Evolutionary conservation across 2,888 invertebrate genomes (phyloP).

Genomic region (Argynnis bischoffii): DNA sequence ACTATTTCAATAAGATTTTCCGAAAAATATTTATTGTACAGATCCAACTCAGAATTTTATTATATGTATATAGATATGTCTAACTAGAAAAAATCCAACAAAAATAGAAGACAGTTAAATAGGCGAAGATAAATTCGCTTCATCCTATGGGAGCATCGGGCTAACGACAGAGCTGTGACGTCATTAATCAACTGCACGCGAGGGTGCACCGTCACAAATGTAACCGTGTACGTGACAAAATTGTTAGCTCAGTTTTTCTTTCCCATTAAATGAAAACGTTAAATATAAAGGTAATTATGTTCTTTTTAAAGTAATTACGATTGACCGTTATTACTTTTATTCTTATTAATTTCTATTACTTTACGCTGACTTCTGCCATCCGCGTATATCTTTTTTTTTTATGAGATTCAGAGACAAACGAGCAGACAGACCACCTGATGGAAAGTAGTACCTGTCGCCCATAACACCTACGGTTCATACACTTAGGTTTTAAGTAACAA

Average conservation of each 20-base stretch:
- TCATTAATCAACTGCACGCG: conserved; percentile 63
- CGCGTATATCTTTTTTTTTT: too few species aligned
- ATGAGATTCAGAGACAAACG: too few species aligned
- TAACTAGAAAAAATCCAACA: conserved; percentile 13
- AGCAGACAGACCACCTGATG: too few species aligned
- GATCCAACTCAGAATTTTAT: too few species aligned
- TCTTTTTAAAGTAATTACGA: neutral
- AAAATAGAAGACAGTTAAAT: conserved; percentile 36
- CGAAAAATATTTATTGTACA: too few species aligned
- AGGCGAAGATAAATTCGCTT: conserved; percentile 34
- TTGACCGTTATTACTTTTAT: neutral
- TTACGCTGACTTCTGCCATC: too few species aligned
- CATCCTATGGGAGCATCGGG: conserved; percentile 44
- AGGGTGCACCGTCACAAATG: conserved; percentile 37
- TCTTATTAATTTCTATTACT: too few species aligned
- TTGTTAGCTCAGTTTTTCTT: neutral
- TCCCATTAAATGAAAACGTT: neutral
- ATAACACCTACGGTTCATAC: too few species aligned
- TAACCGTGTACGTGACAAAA: conserved; percentile 38
- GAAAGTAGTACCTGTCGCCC: too few species aligned
- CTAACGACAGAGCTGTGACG: conserved; percentile 62
- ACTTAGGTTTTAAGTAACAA: too few species aligned
- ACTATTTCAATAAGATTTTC: too few species aligned
- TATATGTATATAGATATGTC: neutral
- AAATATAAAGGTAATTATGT: neutral